Percentiles rank a stretch among this genome's conserved stretches.
Evolutionary conservation across 64 coral and sea anemone species (phyloP).

Genomic region (Stichodactyla mertensii): DNA sequence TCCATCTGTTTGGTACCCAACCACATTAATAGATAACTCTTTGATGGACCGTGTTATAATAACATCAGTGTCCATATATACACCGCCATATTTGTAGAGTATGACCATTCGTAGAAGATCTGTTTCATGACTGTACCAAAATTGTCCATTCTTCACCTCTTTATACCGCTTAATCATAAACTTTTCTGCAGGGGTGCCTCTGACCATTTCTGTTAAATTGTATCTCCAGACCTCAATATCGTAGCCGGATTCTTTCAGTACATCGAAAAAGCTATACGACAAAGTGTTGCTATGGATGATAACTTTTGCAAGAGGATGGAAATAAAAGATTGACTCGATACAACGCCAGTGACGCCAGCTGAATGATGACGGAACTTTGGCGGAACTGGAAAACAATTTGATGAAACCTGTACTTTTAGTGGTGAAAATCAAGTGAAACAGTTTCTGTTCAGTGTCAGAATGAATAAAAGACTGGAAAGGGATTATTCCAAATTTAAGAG

Average conservation of each 20-base stretch:
- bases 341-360: slow-evolving; percentile 37
- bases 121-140: slow-evolving; percentile 31
- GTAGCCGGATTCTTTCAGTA: slow-evolving; percentile 29
- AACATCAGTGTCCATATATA: slow-evolving; percentile 34
- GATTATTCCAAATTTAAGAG: slow-evolving; percentile 21
- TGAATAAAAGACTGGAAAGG: not conserved
- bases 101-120: slow-evolving; percentile 20
- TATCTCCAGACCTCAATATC: slow-evolving; percentile 22
- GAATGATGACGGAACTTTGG: not conserved
- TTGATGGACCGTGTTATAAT: not conserved
- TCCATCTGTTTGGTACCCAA: not conserved
- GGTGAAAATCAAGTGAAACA: slow-evolving; percentile 40
- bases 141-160: not conserved
- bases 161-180: not conserved
- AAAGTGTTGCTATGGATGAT: slow-evolving; percentile 29
- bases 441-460: not conserved
- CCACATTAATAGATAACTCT: slow-evolving; percentile 2
- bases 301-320: slow-evolving; percentile 32
- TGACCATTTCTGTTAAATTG: not conserved
- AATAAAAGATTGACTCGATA: slow-evolving; percentile 33
- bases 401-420: not conserved
- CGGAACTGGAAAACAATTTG: not conserved
- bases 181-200: slow-evolving; percentile 14
- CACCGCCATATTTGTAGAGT: slow-evolving; percentile 20
- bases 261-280: not conserved